Evolutionary conservation across 2,888 invertebrate genomes (phyloP), one percentile per base, ranked within the genome.

Genomic region (Colostygia pectinataria): DNA sequence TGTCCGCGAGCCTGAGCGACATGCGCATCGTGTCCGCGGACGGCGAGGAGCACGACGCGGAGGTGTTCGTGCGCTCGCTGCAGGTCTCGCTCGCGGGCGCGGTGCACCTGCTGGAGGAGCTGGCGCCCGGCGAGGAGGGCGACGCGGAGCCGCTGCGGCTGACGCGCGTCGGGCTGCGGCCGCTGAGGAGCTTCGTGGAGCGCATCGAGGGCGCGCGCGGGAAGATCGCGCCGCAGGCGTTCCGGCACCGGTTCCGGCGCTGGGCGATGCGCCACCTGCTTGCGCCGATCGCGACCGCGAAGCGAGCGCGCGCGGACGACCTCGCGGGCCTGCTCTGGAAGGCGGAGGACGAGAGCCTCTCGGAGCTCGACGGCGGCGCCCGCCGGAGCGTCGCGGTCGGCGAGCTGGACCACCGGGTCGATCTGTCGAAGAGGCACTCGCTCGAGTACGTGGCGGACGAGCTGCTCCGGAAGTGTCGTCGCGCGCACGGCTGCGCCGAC

Each of bases 41-140:
- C 23, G 51, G 45, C 12, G 37, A 25, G 6, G 51, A 41, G 32
- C 31, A 46, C 37, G 41, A 32, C 27, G 45, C 51, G 27, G 51
- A 51, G 32, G 45, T 41, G 45, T 51, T 51, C 41, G 40, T 37
- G 37, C 40, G 41, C 41, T 29, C 41, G 37, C 41, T 51, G 28
- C 41, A 18, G 9, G 36, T 41, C 41, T 18, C 47, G 31, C 31
- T 48, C 31, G 47, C 47, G 37, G 41, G 41, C 9, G 36, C 31
- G 18, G 7, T 36, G 25, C 41, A 25, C n/a, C 31, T 29, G 32
- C 45, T 45, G 27, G 27, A 25, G 10, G 49, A 33, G 10, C 32
- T 14, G 13, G 32, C 23, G 39, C 9, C n/a, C 4, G 27, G 0
- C 18, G 40, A 29, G 36, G n/a, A 18, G 9, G 40, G 24, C 18